Evolutionary conservation across 2,113 vertebrate genomes (phyloP).

Genomic region (Pampusana beccarii): DNA sequence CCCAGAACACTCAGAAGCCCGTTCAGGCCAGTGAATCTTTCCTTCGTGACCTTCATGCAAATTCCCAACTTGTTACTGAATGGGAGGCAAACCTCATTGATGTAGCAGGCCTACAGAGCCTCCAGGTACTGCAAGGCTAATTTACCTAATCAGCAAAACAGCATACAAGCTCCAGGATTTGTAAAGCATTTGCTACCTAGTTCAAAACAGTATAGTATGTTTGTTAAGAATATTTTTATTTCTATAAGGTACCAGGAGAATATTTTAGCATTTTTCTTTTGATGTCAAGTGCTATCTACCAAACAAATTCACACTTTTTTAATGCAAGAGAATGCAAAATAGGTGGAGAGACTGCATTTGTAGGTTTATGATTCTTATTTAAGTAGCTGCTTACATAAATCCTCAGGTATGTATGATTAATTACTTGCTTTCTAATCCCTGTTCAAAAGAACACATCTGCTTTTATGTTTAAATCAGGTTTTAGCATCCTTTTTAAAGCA

Average conservation of each 20-base stretch:
- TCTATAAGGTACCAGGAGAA: background rate
- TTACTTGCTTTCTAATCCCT: constrained; percentile 56
- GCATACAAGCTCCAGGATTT: background rate
- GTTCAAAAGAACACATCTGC: constrained; percentile 50
- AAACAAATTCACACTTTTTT: background rate
- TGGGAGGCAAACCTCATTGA: background rate
- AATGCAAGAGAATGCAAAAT: constrained; percentile 26
- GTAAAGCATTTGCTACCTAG: constrained; percentile 32
- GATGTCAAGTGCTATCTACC: background rate
- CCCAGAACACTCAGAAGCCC: background rate
- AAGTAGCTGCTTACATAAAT: constrained; percentile 56
- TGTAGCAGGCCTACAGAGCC: background rate
- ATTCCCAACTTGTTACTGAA: background rate
- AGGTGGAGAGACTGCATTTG: background rate
- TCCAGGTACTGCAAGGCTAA: background rate
- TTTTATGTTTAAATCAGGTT: constrained; percentile 58
- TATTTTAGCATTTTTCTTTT: constrained; percentile 11
- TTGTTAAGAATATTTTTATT: background rate
- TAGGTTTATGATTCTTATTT: constrained; percentile 23
- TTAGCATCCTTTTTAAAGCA: constrained; percentile 17
- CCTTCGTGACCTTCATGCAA: background rate
- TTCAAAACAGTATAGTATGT: background rate
- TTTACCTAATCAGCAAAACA: constrained; percentile 14
- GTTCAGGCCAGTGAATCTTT: background rate
- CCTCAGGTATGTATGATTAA: constrained; percentile 45